Evolutionary conservation across 2,113 vertebrate genomes (phyloP).

Genomic region (Solea senegalensis): DNA sequence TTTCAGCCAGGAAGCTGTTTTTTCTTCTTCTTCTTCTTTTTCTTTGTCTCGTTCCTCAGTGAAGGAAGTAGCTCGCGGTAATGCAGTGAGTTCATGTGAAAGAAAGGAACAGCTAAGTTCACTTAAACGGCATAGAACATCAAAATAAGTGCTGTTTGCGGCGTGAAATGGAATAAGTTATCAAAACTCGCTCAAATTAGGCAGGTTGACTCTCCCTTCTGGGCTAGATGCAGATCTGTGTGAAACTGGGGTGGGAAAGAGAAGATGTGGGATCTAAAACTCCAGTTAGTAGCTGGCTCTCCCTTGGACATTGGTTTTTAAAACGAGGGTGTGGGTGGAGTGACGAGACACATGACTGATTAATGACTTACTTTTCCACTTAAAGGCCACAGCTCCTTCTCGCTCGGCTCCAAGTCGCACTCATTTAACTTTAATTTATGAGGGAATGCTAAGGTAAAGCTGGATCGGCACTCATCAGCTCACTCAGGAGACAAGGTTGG

Average conservation of each 20-base stretch:
- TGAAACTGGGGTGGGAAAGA: constrained; percentile 16
- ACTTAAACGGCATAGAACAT: constrained; percentile 58
- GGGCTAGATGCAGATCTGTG: constrained; percentile 45
- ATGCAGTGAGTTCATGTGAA: constrained; percentile 31
- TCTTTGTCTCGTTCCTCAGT: constrained; percentile 24
- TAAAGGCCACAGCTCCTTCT: constrained; percentile 72
- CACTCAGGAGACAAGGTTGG: constrained; percentile 70
- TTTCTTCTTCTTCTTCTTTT: not conserved
- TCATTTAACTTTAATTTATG: constrained; percentile 80
- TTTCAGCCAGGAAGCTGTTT: constrained; percentile 33
- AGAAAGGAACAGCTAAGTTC: constrained; percentile 47
- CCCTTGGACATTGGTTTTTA: constrained; percentile 77
- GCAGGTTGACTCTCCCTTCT: constrained; percentile 68
- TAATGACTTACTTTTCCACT: constrained; percentile 78
- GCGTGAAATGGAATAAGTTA: constrained; percentile 70
- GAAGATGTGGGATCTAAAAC: constrained; percentile 56
- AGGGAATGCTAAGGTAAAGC: constrained; percentile 75
- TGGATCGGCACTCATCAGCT: constrained; percentile 44
- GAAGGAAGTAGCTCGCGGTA: constrained; percentile 48
- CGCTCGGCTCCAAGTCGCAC: constrained; percentile 35
- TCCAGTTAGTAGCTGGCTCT: constrained; percentile 56
- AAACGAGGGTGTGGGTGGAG: constrained; percentile 59
- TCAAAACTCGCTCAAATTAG: constrained; percentile 58
- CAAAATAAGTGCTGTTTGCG: constrained; percentile 51
- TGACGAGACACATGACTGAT: constrained; percentile 78